Base-by-base conservation (phyloP, 2,797 vertebrate species). In the Discoglossus pictus region DNA sequence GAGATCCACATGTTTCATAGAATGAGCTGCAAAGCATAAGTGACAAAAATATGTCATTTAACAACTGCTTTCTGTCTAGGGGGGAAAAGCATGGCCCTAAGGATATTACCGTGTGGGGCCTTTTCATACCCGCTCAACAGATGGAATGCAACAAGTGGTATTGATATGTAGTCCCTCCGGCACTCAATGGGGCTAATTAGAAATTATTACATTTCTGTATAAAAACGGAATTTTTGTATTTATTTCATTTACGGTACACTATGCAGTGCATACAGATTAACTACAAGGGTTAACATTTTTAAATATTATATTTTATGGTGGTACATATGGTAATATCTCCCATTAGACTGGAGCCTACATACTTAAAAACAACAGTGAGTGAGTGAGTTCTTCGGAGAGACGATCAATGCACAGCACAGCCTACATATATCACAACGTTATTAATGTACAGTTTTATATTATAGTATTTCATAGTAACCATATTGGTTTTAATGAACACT, bases 371-470 rank as follows among this genome's bases (percentile, higher is more conserved):
- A 74, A 72, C 73, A 72, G 73, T n/a, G n/a, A n/a, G n/a, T n/a
- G n/a, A 79, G 58, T 65, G 72, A 58, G 52, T 68, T 74, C 75
- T 58, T 2, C 46, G 73, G 74, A 53, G 25, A 52, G 65, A 74
- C 78, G 85, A 88, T 90, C 86, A 84, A 88, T 89, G 83, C 55
- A 75, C 71, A 60, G 78, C 40, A 62, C 67, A 48, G 70, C 76
- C 75, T 68, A 63, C 83, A 88, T 89, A 88, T 86, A 87, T 91
- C 87, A 89, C 74, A 1, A 77, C 81, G 85, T 84, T 83, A 85
- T 91, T 89, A 89, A 82, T 86, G 81, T 82, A 81, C 78, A 80
- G 84, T 88, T 90, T 88, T 89, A 88, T 89, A 89, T 87, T 83
- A 83, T 83, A 87, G 85, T 84, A 88, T 88, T 88, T 87, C 88